Percentiles rank a stretch among this genome's conserved stretches.
phyloP scores from a whole-genome alignment of 2,113 vertebrate species.

The Tetraodon nigroviridis region DNA sequence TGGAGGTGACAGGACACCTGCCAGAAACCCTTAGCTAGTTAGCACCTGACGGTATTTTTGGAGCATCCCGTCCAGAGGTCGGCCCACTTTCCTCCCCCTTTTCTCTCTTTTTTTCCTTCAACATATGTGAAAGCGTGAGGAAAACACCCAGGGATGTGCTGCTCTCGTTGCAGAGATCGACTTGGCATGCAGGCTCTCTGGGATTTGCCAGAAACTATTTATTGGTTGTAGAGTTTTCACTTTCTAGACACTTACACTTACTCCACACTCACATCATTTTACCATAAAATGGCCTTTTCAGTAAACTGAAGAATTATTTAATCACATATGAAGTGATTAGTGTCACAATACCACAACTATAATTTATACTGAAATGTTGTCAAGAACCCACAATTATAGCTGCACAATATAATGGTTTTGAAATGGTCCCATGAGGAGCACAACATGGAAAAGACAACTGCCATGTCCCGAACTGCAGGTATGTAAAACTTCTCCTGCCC shows the following conservation, averaged over 20 bases:
- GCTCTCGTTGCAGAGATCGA: constrained; percentile 18
- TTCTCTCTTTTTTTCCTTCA: neutral
- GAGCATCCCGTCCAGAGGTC: constrained; percentile 36
- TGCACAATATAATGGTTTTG: no score
- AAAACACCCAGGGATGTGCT: constrained; percentile 43
- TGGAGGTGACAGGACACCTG: constrained; percentile 65
- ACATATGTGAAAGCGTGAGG: constrained; percentile 40
- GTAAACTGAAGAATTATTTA: no score
- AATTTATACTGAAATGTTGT: no score
- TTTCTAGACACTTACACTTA: constrained; percentile 5
- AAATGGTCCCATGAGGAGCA: neutral
- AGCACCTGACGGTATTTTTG: constrained; percentile 64
- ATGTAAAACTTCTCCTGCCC: neutral
- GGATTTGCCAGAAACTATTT: constrained; percentile 29
- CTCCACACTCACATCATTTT: neutral
- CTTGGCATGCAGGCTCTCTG: constrained; percentile 20
- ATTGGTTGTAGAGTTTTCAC: constrained; percentile 7
- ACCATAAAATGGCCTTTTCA: neutral
- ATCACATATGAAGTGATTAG: no score
- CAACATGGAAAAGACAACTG: constrained; percentile 9
- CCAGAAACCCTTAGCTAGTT: constrained; percentile 56
- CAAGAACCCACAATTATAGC: no score
- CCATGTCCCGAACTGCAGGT: neutral
- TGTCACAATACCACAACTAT: no score
- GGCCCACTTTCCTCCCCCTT: constrained; percentile 13